These are phyloP conservation scores for Peromyscus aztecus DNA, from an alignment of 2,797 vertebrate genomes.

Conservation along the genomic window DNA sequence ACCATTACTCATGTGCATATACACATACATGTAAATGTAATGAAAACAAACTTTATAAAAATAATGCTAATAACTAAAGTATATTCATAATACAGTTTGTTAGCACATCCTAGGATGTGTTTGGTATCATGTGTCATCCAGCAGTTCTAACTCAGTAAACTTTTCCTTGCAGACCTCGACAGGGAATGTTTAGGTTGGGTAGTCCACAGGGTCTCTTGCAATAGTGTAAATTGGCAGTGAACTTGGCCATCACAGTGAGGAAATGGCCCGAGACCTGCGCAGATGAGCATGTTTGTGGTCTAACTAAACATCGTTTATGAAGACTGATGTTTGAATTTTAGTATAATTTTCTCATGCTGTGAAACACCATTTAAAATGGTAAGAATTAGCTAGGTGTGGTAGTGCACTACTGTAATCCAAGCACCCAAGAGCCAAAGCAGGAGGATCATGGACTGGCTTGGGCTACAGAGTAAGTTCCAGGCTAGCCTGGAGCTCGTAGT, in stretches of 20 bases:
- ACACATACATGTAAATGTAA: background rate
- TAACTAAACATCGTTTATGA: background rate
- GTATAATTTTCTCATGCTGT: background rate
- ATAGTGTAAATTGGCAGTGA: background rate
- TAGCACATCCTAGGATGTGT: background rate
- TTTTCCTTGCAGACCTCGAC: background rate
- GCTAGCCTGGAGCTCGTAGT: background rate
- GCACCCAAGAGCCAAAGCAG: background rate
- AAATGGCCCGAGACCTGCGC: accelerated
- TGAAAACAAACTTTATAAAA: background rate
- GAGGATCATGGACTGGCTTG: background rate
- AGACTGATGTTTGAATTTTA: background rate
- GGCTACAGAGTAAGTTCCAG: background rate
- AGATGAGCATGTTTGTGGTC: background rate
- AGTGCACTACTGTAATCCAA: background rate
- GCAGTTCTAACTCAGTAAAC: background rate
- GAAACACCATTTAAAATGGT: background rate
- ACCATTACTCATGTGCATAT: background rate
- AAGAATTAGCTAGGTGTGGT: background rate
- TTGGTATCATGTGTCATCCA: accelerated
- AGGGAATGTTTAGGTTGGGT: background rate
- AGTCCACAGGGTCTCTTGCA: background rate
- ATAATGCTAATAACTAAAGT: background rate
- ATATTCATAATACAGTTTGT: background rate
- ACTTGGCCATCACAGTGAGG: background rate